Evolutionary conservation across 2,113 vertebrate genomes (phyloP), one percentile per base, ranked within the genome.

Genomic region (Camelus dromedarius): DNA sequence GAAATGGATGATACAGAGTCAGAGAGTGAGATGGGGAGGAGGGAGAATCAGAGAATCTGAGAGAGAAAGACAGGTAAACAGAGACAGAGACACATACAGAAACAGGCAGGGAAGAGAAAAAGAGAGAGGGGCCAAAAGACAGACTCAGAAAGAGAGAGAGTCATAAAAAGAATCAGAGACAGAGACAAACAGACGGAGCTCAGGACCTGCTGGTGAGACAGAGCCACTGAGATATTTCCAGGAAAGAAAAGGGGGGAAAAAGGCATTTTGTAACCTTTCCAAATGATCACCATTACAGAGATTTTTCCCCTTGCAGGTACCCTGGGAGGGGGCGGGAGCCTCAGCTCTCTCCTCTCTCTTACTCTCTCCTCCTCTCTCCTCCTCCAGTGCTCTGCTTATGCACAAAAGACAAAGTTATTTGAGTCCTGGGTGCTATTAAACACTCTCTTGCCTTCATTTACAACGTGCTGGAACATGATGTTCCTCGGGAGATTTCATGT

Each of bases 381-480:
- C 9, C 22, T 50, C 18, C 64, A 32, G 3, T 26, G 2, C 56
- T 94, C 42, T 85, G 50, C 26, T 91, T 77, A 46, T 48, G n/a
- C 54, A 48, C 60, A 64, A 50, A 92, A 95, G 80, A 81, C 80
- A 58, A 70, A 75, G 70, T 88, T 90, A 81, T 76, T 76, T 76
- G 96, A 79, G 67, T 82, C 42, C 42, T 12, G 86, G 38, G 80
- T 91, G 76, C 64, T 88, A 28, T 89, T 67, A 95, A 86, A 64
- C 22, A 42, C 86, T 80, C 69, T 91, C 73, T 94, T 81, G 60
- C 73, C 86, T 94, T 93, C 93, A 70, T 89, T 89, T 89, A 70
- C 93, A 97, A n/a, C 12, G 42, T 96, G 89, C 91, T 75, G 60
- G 95, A 91, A 95, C 96, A 89, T 4, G 35, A 93, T 72, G 80